Conservation (phyloP, 1,140 invertebrate genomes). For the Heliothis virescens region DNA sequence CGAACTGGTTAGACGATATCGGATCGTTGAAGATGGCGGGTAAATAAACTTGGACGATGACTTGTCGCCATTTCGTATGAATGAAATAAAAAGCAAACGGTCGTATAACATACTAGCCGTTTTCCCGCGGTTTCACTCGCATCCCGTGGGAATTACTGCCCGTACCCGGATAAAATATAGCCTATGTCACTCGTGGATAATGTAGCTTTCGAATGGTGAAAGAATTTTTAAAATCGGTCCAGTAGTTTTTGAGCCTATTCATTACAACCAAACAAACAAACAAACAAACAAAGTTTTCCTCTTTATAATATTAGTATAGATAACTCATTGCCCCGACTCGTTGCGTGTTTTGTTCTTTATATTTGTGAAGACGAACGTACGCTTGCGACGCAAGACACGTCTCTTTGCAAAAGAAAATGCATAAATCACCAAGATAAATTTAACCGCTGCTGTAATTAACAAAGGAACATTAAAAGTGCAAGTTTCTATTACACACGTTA, state of each 20-base stretch:
- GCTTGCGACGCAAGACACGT: constrained; percentile 1
- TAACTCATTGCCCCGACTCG: constrained; percentile 30
- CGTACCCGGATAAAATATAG: too few species aligned
- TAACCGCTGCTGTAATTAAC: constrained; percentile 5
- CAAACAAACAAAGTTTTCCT: too few species aligned
- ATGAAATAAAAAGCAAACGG: constrained; percentile 37
- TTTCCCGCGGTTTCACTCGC: too few species aligned
- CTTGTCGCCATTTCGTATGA: constrained; percentile 17
- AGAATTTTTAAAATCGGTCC: too few species aligned
- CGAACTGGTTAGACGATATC: neutral
- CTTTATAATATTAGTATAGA: too few species aligned
- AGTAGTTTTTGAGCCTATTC: too few species aligned
- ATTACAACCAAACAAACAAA: too few species aligned
- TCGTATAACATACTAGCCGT: constrained; percentile 8
- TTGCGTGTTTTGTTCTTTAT: constrained; percentile 42
- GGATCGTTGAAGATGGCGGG: neutral
- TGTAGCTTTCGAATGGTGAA: too few species aligned
- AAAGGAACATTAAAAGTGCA: neutral
- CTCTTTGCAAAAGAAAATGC: neutral
- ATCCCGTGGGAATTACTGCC: too few species aligned
- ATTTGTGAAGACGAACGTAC: constrained; percentile 12
- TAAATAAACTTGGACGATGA: constrained; percentile 16
- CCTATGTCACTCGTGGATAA: too few species aligned
- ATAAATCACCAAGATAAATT: constrained; percentile 37
- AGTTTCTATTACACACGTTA: constrained; percentile 11